phyloP scores from a whole-genome alignment of 2,888 invertebrate species.

The Spatulosminthurus flaviceps region DNA sequence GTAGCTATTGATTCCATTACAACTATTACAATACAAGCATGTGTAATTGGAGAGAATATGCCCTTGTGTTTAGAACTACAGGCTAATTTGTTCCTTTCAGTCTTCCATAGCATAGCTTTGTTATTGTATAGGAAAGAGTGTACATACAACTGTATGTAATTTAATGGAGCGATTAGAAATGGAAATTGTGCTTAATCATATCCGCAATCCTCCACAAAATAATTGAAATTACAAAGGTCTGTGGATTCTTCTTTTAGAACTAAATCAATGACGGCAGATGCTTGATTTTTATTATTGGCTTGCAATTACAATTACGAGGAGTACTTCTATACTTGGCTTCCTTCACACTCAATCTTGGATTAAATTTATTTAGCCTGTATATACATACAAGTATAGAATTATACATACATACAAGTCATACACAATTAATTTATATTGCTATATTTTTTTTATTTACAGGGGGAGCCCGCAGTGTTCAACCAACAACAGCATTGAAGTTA shows the following conservation, averaged over 20 bases:
- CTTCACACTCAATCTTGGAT: background rate
- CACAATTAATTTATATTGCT: background rate
- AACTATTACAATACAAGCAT: no score
- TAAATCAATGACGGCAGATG: no score
- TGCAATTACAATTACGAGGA: no score
- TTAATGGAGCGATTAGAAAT: background rate
- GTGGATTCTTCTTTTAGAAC: no score
- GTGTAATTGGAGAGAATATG: background rate
- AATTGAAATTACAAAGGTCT: background rate
- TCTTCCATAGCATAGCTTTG: no score
- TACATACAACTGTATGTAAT: no score
- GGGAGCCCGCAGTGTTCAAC: background rate
- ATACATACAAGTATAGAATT: no score
- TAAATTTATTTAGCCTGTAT: constrained; percentile 20
- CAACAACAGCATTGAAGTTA: constrained; percentile 25
- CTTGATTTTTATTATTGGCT: background rate
- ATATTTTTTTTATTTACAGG: constrained; percentile 1
- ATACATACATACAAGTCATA: no score
- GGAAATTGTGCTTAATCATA: constrained; percentile 37
- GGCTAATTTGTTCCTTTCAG: constrained; percentile 25
- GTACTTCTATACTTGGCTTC: no score
- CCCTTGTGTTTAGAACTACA: constrained; percentile 23
- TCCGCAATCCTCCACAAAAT: constrained; percentile 34
- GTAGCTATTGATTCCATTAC: no score
- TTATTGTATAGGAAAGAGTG: no score